phyloP scores from a whole-genome alignment of 2,113 vertebrate genomes.

The Egretta garzetta region DNA sequence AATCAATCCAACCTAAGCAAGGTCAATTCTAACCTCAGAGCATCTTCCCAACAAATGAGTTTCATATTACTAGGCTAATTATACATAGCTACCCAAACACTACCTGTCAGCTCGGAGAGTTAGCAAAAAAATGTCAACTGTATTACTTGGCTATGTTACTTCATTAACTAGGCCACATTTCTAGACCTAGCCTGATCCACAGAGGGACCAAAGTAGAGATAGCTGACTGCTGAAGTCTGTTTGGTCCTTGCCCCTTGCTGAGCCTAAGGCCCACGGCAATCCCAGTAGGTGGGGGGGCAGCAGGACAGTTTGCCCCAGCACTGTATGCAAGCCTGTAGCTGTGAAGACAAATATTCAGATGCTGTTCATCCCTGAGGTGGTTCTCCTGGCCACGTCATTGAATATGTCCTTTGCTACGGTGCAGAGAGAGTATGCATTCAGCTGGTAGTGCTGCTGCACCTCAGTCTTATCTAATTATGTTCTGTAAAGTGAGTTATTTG shows the following conservation, averaged over 20 bases:
- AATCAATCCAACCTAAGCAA: background rate
- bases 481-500: slow-evolving; percentile 20
- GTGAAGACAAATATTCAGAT: background rate
- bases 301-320: background rate
- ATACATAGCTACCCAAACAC: background rate
- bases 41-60: background rate
- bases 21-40: background rate
- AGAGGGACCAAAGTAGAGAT: background rate
- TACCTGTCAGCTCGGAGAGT: background rate
- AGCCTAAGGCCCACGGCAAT: background rate
- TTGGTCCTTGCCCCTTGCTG: background rate
- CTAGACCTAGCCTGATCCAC: background rate
- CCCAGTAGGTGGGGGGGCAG: background rate
- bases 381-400: background rate
- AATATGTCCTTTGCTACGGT: background rate
- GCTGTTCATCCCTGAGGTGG: background rate
- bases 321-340: background rate
- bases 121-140: background rate
- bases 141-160: background rate
- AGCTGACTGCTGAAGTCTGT: background rate
- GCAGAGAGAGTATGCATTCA: background rate
- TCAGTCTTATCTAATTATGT: slow-evolving; percentile 26
- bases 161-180: background rate
- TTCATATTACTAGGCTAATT: background rate
- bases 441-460: background rate